Conservation (phyloP, 2,888 invertebrate species). For the Arrhopalites spinosus region DNA sequence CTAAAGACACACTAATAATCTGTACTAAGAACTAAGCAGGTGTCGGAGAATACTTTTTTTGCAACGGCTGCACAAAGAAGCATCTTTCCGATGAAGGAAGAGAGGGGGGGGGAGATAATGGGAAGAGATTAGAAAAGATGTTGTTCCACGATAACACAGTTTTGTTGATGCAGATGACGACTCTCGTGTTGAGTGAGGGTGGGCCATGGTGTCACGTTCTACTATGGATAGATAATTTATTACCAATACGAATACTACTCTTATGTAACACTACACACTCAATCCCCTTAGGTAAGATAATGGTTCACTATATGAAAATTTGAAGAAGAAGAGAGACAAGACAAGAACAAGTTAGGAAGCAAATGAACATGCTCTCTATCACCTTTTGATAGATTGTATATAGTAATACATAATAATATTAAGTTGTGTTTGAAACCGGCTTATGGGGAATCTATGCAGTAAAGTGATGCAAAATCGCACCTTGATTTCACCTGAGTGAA, state of each 20-base stretch:
- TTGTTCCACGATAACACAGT: too few species aligned
- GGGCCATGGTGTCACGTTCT: constrained; percentile 26
- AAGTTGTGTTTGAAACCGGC: too few species aligned
- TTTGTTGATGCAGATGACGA: constrained; percentile 4
- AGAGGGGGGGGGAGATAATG: not conserved
- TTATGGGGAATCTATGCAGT: too few species aligned
- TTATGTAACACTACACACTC: not conserved
- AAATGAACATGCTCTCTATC: constrained; percentile 12
- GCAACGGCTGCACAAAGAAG: not conserved
- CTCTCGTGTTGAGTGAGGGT: constrained; percentile 25
- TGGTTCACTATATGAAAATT: not conserved
- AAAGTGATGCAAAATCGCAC: not conserved
- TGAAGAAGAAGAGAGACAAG: not conserved
- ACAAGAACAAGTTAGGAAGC: not conserved
- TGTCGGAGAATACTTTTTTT: too few species aligned
- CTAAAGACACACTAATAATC: too few species aligned
- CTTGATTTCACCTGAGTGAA: not conserved
- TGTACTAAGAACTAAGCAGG: not conserved
- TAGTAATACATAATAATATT: not conserved
- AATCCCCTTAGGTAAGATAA: too few species aligned
- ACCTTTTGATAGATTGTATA: not conserved
- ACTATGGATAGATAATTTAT: constrained; percentile 9
- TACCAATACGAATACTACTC: constrained; percentile 7
- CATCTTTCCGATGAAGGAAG: constrained; percentile 9
- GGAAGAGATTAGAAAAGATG: too few species aligned